phyloP scores from a whole-genome alignment of 2,888 invertebrate species.

The Nomada ferruginata region DNA sequence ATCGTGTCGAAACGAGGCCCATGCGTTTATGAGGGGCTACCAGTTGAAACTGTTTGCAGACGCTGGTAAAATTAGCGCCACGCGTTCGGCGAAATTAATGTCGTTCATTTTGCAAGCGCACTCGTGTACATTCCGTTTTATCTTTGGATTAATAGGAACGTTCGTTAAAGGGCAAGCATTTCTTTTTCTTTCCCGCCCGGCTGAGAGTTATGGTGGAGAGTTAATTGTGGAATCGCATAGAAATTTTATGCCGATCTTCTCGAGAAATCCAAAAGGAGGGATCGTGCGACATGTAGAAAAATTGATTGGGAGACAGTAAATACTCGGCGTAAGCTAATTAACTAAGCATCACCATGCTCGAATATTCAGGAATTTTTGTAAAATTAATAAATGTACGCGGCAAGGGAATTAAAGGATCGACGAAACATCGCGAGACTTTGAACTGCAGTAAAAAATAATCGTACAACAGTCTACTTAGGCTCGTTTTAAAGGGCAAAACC shows the following conservation, averaged over 20 bases:
- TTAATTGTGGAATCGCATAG: background rate
- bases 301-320: background rate
- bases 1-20: slow-evolving; percentile 37
- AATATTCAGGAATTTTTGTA: background rate
- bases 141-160: slow-evolving; percentile 39
- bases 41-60: slow-evolving; percentile 31
- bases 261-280: background rate
- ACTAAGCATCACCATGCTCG: background rate
- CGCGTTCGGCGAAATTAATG: slow-evolving; percentile 18
- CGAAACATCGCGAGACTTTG: too few species aligned
- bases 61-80: slow-evolving; percentile 43
- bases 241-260: background rate
- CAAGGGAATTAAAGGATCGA: too few species aligned
- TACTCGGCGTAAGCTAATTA: slow-evolving; percentile 2
- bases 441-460: too few species aligned
- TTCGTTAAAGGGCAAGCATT: slow-evolving; percentile 1
- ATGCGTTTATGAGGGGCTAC: slow-evolving; percentile 40
- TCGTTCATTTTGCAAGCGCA: background rate
- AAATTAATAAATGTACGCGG: too few species aligned
- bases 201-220: background rate
- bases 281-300: background rate
- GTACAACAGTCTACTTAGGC: too few species aligned
- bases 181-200: background rate
- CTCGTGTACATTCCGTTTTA: slow-evolving; percentile 33
- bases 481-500: too few species aligned